These are phyloP conservation scores for Luffia ferchaultella DNA, from an alignment of 2,888 invertebrate genomes.

Conservation along the genomic window DNA sequence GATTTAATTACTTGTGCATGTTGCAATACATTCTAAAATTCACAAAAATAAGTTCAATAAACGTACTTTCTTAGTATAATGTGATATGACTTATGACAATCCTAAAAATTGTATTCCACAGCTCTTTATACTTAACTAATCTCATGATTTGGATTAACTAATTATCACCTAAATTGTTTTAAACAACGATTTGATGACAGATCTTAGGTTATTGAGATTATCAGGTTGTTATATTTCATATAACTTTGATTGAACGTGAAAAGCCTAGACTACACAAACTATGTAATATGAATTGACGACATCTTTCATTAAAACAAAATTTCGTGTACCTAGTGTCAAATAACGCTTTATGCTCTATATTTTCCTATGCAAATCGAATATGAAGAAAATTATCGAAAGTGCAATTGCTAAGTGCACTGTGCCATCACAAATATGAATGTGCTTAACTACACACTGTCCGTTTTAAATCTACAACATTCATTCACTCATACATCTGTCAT, in stretches of 20 bases:
- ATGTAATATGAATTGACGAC: neutral
- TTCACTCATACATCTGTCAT: conserved; percentile 27
- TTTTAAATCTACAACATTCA: conserved; percentile 24
- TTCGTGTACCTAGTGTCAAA: too few relatives aligned
- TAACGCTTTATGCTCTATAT: neutral
- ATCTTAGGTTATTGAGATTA: neutral
- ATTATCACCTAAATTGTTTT: neutral
- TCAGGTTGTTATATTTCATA: neutral
- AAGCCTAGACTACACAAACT: neutral
- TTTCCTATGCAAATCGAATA: neutral
- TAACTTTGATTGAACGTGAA: neutral
- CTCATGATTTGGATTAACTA: neutral
- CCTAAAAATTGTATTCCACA: neutral
- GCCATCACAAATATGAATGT: conserved; percentile 41
- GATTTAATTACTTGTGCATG: neutral
- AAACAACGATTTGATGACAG: neutral
- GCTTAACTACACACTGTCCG: conserved; percentile 14
- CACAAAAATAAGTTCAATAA: neutral
- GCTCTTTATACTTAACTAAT: neutral
- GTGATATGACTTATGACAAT: neutral
- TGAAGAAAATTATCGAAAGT: neutral
- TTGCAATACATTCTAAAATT: neutral
- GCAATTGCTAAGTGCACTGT: conserved; percentile 45
- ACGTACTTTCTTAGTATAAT: neutral
- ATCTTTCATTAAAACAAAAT: neutral